These are phyloP conservation scores for Mustela lutreola DNA, from an alignment of 2,113 vertebrate genomes.

Conservation along the genomic window DNA sequence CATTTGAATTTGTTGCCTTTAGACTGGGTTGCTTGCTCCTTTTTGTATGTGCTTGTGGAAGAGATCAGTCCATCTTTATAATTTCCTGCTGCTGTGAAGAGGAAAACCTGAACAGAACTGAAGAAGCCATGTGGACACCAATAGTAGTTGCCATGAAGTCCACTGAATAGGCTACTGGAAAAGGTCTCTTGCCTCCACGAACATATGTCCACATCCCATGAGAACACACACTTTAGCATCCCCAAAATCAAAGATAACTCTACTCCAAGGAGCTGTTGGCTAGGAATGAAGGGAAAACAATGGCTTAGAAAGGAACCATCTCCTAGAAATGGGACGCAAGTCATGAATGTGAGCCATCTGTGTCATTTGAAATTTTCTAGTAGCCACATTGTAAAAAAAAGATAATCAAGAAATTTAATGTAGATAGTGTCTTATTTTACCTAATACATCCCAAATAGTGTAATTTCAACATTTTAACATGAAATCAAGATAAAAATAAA, in stretches of 20 bases:
- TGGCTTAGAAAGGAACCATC: background rate
- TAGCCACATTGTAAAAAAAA: background rate
- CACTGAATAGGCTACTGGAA: background rate
- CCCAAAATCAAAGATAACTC: background rate
- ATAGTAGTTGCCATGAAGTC: background rate
- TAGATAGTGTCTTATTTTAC: constrained; percentile 18
- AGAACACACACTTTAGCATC: background rate
- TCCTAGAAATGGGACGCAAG: background rate
- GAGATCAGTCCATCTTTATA: background rate
- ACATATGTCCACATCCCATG: background rate
- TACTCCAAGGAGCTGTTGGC: background rate
- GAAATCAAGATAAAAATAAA: background rate
- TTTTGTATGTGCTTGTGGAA: background rate
- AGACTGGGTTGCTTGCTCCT: background rate
- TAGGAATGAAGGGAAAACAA: background rate
- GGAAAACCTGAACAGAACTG: background rate
- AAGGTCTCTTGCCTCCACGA: background rate
- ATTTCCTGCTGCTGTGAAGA: background rate
- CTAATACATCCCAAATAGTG: background rate
- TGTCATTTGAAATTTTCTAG: background rate
- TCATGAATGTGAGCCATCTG: background rate
- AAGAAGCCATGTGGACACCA: background rate
- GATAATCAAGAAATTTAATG: constrained; percentile 18
- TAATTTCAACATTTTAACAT: background rate
- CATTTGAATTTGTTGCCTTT: background rate